A percentile compares a stretch with the other conserved stretches of the same genome.
Conservation (phyloP, 2,113 vertebrate genomes). For the Orientallactaga bullata region DNA sequence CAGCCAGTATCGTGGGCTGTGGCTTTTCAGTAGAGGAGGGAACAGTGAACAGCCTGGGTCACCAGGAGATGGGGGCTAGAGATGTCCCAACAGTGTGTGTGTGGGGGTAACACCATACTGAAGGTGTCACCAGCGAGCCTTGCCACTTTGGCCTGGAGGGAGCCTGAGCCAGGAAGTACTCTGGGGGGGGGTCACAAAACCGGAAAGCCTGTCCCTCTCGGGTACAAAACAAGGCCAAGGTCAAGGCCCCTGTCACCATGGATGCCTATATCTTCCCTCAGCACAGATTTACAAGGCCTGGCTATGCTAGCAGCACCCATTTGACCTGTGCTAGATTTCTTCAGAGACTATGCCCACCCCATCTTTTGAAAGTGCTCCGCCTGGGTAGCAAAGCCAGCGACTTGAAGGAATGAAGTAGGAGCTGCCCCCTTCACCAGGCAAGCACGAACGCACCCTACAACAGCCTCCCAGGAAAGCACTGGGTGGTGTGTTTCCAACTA, state of each 20-base stretch:
- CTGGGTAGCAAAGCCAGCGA: neutral
- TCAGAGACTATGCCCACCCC: neutral
- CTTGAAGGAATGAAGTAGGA: neutral
- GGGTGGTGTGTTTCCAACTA: neutral
- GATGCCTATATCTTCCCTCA: neutral
- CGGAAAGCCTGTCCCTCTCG: neutral
- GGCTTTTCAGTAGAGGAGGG: neutral
- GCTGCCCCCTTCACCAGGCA: neutral
- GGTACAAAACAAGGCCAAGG: neutral
- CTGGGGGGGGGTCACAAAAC: neutral
- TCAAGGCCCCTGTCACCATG: neutral
- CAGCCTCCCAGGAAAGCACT: neutral
- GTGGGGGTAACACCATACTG: neutral
- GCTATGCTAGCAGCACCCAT: fast-evolving
- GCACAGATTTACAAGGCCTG: neutral
- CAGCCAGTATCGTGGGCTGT: neutral
- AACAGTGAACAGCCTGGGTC: neutral
- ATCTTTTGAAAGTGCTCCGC: neutral
- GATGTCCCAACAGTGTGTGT: neutral
- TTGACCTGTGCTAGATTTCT: neutral
- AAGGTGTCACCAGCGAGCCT: neutral
- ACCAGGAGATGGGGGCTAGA: neutral
- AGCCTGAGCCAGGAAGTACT: neutral
- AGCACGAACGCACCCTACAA: neutral
- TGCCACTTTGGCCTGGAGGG: neutral